Base-by-base conservation (phyloP, 1,140 invertebrate species). In the Pteromalus puparum region DNA sequence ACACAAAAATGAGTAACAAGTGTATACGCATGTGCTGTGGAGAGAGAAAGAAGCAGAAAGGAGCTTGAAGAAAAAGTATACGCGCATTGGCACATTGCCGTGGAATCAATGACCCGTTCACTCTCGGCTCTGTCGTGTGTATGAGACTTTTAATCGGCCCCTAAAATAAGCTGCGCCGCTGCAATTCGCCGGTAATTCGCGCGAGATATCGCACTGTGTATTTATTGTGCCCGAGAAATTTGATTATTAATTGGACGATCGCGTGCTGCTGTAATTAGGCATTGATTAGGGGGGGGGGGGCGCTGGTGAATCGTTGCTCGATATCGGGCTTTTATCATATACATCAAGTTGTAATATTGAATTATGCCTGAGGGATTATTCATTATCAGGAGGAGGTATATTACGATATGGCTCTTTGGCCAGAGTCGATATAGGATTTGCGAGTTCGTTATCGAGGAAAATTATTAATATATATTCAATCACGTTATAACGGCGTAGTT, bases 71-170 rank as follows among this genome's bases (percentile, higher is more conserved):
- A 68, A 24, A 26, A 9, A n/a, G 26, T 6, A 68, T n/a, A 68
- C 84, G 88, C 30, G 30, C 30, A 34, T 34, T 34, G 30, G 30
- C 30, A 34, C 30, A 5, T 34, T 34, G 30, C 30, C 30, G 30
- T 34, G 4, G 90, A 91, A 92, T 92, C 90, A 92, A 91, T 91
- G 90, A 91, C 89, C 90, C 87, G 88, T 87, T 48, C 86, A 85
- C 81, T 88, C 87, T 87, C 82, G 87, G 30, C 30, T 34, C 30
- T 34, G 3, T 34, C 38, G 89, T 91, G 88, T 86, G 38, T 34
- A 15, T 12, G 28, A 7, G 24, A 53, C n/a, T 81, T 72, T 46
- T 48, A 81, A 72, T 81, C 38, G 34, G 24, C 21, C 24, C 21
- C 21, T 79, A 79, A n/a, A n/a, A 79, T 79, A 38, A 79, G 77